Percentiles rank a stretch among this genome's conserved stretches.
Evolutionary conservation across 1,140 invertebrate genomes (phyloP).

Genomic region (Drosophila orosa): DNA sequence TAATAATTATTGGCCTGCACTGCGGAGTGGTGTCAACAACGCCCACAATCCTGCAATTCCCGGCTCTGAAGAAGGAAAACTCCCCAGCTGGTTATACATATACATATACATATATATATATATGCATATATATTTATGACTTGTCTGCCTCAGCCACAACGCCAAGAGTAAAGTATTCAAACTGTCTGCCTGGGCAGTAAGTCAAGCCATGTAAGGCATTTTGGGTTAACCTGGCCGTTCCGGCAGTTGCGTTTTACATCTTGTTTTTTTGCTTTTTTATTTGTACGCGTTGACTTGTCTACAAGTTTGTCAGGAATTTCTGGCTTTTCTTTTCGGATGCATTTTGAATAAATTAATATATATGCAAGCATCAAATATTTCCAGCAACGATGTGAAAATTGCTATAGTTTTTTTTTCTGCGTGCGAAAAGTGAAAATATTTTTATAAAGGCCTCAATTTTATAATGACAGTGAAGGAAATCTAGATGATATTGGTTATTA

Average conservation of each 20-base stretch:
- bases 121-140: conserved; percentile 58
- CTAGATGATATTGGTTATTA: not conserved
- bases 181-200: conserved; percentile 59
- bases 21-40: conserved; percentile 45
- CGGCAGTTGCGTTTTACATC: conserved; percentile 46
- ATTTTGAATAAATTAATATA: conserved; percentile 59
- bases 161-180: conserved; percentile 34
- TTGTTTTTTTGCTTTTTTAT: conserved; percentile 8
- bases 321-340: conserved; percentile 58
- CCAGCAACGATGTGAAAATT: conserved; percentile 47
- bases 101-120: conserved; percentile 2
- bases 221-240: conserved; percentile 49
- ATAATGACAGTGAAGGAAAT: not conserved
- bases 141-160: conserved; percentile 40
- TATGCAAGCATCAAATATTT: conserved; percentile 35
- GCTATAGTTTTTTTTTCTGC: conserved; percentile 11
- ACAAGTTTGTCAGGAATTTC: conserved; percentile 78
- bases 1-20: conserved; percentile 35
- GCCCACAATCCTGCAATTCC: conserved; percentile 43
- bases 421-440: conserved; percentile 58
- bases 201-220: conserved; percentile 44
- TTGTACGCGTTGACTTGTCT: conserved; percentile 20
- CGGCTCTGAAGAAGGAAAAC: conserved; percentile 29
- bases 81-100: conserved; percentile 21
- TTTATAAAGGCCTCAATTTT: conserved; percentile 11